Percentiles rank a stretch among this genome's conserved stretches.
phyloP scores from a whole-genome alignment of 1,140 invertebrate genomes.

The Myzus persicae region DNA sequence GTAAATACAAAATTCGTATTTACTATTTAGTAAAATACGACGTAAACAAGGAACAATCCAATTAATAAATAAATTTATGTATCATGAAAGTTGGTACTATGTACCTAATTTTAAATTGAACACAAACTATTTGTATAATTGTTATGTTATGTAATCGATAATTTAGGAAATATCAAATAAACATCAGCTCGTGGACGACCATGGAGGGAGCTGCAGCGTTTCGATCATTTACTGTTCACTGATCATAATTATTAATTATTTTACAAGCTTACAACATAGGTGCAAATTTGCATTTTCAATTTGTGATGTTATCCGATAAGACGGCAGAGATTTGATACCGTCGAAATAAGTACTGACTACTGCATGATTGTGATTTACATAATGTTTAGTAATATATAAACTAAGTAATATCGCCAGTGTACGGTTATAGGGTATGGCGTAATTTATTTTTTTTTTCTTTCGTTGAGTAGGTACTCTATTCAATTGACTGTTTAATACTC shows the following conservation, averaged over 20 bases:
- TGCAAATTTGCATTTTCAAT: neutral
- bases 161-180: too few relatives aligned
- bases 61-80: neutral
- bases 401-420: neutral
- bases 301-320: neutral
- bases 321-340: neutral
- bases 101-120: neutral
- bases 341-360: neutral
- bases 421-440: neutral
- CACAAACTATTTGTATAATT: neutral
- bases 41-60: neutral
- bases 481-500: neutral
- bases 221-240: neutral
- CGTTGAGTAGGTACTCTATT: neutral
- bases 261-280: neutral
- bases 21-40: neutral
- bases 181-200: neutral
- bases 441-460: neutral
- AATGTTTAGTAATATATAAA: neutral
- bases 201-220: neutral
- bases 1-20: neutral
- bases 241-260: neutral
- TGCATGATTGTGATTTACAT: neutral
- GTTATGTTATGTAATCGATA: neutral
- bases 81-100: neutral